Conservation (phyloP, 2,113 vertebrate genomes). For the Pterocles gutturalis region DNA sequence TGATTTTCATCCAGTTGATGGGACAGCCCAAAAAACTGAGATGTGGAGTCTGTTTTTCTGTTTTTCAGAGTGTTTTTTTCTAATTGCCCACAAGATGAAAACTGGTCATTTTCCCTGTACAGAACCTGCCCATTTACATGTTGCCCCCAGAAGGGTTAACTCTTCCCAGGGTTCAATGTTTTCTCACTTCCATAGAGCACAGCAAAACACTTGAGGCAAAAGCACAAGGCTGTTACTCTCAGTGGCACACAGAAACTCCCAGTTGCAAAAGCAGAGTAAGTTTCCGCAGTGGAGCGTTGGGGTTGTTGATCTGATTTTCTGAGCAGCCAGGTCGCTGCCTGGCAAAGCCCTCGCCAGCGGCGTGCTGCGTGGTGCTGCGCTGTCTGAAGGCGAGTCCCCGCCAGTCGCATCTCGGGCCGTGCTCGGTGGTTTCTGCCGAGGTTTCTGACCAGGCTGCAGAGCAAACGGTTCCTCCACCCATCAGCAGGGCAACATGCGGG, state of each 20-base stretch:
- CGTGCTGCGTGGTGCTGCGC: fast-evolving
- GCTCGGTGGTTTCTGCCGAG: background rate
- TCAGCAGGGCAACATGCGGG: background rate
- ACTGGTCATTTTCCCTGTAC: background rate
- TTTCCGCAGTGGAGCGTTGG: background rate
- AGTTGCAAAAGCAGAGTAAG: background rate
- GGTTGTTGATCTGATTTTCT: background rate
- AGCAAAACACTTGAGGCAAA: background rate
- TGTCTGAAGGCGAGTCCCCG: background rate
- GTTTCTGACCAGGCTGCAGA: background rate
- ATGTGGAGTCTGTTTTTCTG: background rate
- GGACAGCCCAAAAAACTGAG: background rate
- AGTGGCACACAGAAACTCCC: background rate
- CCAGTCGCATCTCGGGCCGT: background rate
- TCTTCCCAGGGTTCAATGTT: background rate
- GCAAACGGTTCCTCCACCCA: background rate
- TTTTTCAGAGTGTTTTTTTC: background rate
- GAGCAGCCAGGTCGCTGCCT: background rate
- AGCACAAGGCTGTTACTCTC: background rate
- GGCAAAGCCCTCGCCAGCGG: background rate
- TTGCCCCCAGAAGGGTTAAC: background rate
- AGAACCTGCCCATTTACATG: background rate
- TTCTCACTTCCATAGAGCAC: background rate
- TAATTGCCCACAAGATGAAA: background rate
- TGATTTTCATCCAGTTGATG: background rate